Evolutionary conservation across 2,113 vertebrate genomes (phyloP), one percentile per base, ranked within the genome.

Genomic region (Sciurus niger): DNA sequence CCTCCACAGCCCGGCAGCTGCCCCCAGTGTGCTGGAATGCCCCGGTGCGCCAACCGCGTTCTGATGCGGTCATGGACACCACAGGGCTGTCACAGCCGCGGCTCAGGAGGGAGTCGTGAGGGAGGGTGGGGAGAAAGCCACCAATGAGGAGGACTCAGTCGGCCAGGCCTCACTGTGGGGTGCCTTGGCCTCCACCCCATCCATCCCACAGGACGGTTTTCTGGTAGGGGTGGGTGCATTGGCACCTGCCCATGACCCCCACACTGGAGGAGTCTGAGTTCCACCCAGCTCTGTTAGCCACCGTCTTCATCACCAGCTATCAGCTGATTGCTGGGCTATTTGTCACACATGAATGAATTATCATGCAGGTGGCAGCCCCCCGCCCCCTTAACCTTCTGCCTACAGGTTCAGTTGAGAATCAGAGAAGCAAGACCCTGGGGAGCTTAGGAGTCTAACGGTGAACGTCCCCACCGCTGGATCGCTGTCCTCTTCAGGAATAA

Each of bases 51-150:
- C 93, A 96, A 7, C 8, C 1, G 37, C 20, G 46, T 95, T 89
- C 96, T 95, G 87, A 10, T 78, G 74, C 9, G 13, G 93, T 94
- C 96, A 95, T 4, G 0, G n/a, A 22, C 78, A 84, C 79, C 86
- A 30, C 87, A 60, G 78, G 53, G 43, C 53, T 3, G 17, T 43
- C 70, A 12, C 63, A 12, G 68, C 8, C n/a, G 0, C 48, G 1
- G 22, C 3, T 4, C 8, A 0, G 6, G 43, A 37, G 46, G 79
- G 68, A 72, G 68, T 87, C 84, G 86, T 17, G 1, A 24, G 68
- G 86, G 53, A 82, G 18, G 58, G 34, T 6, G 18, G 58, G 37
- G n/a, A 48, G 18, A 34, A 82, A 32, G 58, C 67, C 32, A 14
- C 63, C 58, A 18, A 46, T 2, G 25, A 83, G 8, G n/a, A 68